These are phyloP conservation scores for Olivierus martensii DNA, from an alignment of 1,140 invertebrate genomes.

Conservation along the genomic window DNA sequence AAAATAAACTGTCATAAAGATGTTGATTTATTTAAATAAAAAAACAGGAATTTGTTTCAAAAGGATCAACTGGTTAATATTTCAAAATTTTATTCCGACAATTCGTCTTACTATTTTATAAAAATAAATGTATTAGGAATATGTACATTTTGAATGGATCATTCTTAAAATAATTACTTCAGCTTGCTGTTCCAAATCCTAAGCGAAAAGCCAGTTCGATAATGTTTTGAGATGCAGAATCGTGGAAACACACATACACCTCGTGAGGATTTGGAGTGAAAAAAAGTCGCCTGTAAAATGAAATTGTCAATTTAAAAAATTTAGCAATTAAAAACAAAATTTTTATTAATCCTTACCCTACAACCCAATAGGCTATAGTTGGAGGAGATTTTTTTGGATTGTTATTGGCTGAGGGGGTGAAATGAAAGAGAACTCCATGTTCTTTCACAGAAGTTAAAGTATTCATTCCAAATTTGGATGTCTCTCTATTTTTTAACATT, in stretches of 20 bases:
- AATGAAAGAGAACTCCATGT: conserved; percentile 29
- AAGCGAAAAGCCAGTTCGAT: conserved; percentile 32
- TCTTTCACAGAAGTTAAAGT: conserved; percentile 22
- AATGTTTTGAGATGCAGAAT: conserved; percentile 29
- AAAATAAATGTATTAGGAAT: no score
- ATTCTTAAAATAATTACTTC: no score
- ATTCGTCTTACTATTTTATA: no score
- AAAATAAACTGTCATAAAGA: no score
- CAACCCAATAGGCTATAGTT: conserved; percentile 29
- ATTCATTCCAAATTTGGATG: conserved; percentile 18
- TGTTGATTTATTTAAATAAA: no score
- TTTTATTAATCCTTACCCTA: conserved; percentile 25
- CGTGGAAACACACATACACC: conserved; percentile 32
- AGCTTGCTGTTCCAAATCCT: conserved; percentile 21
- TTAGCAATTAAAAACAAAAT: neutral
- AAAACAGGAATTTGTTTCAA: no score
- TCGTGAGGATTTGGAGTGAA: conserved; percentile 24
- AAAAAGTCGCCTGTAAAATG: conserved; percentile 23
- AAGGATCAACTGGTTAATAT: no score
- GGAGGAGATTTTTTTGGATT: conserved; percentile 16
- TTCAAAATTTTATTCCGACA: no score
- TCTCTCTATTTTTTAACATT: conserved; percentile 12
- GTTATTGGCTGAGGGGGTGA: conserved; percentile 11
- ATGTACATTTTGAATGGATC: no score
- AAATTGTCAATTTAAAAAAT: neutral